Evolutionary conservation across 2,888 invertebrate genomes (phyloP).

Genomic region (Pegoplata infirma): DNA sequence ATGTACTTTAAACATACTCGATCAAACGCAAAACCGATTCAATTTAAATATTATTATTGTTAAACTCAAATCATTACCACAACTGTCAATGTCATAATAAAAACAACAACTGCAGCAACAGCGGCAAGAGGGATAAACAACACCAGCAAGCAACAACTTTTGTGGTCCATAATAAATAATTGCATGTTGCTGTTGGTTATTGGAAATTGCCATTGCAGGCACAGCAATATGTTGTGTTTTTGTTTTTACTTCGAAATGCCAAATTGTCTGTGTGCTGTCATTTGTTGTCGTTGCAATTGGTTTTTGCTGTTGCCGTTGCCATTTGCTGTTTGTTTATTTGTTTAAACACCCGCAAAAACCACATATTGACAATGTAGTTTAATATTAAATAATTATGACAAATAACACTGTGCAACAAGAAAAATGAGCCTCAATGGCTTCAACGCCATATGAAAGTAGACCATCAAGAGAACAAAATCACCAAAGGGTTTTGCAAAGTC

Average conservation of each 20-base stretch:
- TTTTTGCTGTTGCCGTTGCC: neutral
- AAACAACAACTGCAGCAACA: neutral
- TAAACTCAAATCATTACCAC: constrained; percentile 49
- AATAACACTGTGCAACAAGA: no score
- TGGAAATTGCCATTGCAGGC: no score
- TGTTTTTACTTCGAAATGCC: constrained; percentile 19
- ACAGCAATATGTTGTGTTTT: neutral
- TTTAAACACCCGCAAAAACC: constrained; percentile 52
- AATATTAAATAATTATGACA: constrained; percentile 58
- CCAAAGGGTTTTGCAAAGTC: no score
- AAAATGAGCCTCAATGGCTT: no score
- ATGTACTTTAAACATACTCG: neutral
- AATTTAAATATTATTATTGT: constrained; percentile 44
- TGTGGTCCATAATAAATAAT: constrained; percentile 53
- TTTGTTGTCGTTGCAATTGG: neutral
- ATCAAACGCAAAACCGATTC: constrained; percentile 3
- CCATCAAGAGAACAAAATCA: no score
- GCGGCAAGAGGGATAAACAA: no score
- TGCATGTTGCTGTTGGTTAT: constrained; percentile 37
- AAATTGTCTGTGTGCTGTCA: constrained; percentile 30
- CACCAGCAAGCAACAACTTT: constrained; percentile 22
- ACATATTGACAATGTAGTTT: constrained; percentile 52
- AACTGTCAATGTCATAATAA: constrained; percentile 60
- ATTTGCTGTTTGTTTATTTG: constrained; percentile 2
- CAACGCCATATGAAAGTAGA: no score